Evolutionary conservation across 2,113 vertebrate genomes (phyloP).

Genomic region (Epinephelus fuscoguttatus): DNA sequence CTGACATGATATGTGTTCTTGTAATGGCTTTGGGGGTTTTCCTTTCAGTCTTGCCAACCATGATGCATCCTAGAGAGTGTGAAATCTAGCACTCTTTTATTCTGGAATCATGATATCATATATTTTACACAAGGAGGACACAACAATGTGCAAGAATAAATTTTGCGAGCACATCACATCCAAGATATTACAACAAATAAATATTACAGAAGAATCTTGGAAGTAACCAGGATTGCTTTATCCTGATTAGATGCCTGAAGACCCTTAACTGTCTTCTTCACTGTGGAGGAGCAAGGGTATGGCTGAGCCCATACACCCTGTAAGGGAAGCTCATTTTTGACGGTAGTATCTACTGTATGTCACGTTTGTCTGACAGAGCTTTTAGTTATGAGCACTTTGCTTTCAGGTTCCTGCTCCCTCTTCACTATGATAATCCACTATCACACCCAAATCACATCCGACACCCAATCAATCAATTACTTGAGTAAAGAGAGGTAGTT

Average conservation of each 20-base stretch:
- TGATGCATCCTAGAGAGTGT: conserved; percentile 4
- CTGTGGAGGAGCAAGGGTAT: neutral
- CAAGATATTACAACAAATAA: neutral
- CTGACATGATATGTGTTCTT: conserved; percentile 42
- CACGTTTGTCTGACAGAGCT: neutral
- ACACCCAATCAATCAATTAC: neutral
- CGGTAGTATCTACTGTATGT: neutral
- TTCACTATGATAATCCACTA: neutral
- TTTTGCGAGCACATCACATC: neutral
- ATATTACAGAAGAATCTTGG: neutral
- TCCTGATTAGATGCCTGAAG: neutral
- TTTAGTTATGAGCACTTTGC: neutral
- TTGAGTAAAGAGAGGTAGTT: neutral
- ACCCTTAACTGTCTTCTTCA: neutral
- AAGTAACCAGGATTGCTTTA: neutral
- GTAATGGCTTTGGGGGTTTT: conserved; percentile 29
- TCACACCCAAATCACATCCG: neutral
- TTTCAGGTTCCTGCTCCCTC: neutral
- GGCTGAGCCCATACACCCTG: neutral
- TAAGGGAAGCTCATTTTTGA: neutral
- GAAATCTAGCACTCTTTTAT: conserved; percentile 9
- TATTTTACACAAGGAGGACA: neutral
- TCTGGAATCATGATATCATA: conserved; percentile 34
- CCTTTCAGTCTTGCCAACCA: neutral
- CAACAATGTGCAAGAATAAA: neutral